Evolutionary conservation across 2,888 invertebrate species (phyloP), one percentile per base, ranked within the genome.

Genomic region (Hypolimnas misippus): DNA sequence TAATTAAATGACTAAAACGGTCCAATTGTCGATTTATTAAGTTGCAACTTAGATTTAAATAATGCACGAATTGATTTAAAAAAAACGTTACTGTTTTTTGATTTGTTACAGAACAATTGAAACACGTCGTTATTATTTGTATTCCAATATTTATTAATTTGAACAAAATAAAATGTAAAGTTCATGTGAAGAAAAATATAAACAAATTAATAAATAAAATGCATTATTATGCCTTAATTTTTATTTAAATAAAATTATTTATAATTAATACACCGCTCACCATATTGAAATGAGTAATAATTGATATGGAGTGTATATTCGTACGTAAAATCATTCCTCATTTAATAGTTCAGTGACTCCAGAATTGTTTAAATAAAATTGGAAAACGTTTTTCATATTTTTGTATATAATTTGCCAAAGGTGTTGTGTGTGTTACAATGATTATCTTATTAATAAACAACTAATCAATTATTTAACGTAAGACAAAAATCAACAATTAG

Each of bases 1-100:
- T 91, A 90, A 91, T 91, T 91, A 90, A 90, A 90, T 86, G 83
- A 83, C 86, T 86, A 82, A 85, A 88, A 89, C 86, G 88, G 85
- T 87, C 80, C 81, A 80, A 88, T 84, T 86, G 85, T 84, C 87
- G 86, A 88, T 85, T 89, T 86, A 86, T 82, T 81, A 68, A 67
- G 60, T 63, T 50, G 16, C 72, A 76, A 79, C 38, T 63, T 52
- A 62, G 49, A 62, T 60, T 38, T 53, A 33, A 52, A 53, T 53
- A 14, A 49, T 29, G 25, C 14, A 2, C 7, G 4, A 49, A 16
- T n/a, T 25, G 29, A 25, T 14, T 14, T n/a, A 8, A 12, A 25
- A 29, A 19, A 25, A 29, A 19, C 5, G 17, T 21, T 12, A 44
- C 10, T 12, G 10, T 17, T 10, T 42, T 42, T 17, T 8, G 10